These are phyloP conservation scores for Molossus molossus DNA, from an alignment of 2,797 vertebrate species.

Conservation along the genomic window DNA sequence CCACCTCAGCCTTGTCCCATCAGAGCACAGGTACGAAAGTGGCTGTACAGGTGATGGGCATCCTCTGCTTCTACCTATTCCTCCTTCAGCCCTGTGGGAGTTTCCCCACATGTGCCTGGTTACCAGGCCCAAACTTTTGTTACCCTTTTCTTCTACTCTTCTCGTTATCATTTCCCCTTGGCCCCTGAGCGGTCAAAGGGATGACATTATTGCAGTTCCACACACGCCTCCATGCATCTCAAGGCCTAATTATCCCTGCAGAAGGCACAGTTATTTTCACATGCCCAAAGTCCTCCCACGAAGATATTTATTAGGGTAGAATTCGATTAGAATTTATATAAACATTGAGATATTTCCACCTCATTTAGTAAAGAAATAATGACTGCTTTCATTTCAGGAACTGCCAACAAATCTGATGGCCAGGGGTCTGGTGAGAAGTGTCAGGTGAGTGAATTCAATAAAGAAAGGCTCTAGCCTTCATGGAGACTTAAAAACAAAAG, in stretches of 20 bases:
- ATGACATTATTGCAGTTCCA: conserved; percentile 2
- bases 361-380: conserved; percentile 68
- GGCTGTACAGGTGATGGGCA: accelerated
- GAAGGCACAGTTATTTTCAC: conserved; percentile 74
- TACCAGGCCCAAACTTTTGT: neutral
- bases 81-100: accelerated
- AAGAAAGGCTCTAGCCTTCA: neutral
- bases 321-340: conserved; percentile 74
- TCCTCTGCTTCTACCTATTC: accelerated
- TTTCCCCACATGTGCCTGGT: neutral
- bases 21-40: neutral
- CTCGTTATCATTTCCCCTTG: neutral
- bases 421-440: neutral
- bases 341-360: conserved; percentile 63
- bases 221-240: neutral
- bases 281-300: conserved; percentile 30
- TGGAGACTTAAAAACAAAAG: neutral
- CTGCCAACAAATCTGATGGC: neutral
- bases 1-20: neutral
- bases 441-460: neutral
- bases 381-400: conserved; percentile 66
- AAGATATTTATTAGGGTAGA: conserved; percentile 75
- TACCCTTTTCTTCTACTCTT: neutral
- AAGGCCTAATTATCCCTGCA: conserved; percentile 59
- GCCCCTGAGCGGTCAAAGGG: neutral